phyloP scores from a whole-genome alignment of 2,888 invertebrate species.

The Eurois occulta region DNA sequence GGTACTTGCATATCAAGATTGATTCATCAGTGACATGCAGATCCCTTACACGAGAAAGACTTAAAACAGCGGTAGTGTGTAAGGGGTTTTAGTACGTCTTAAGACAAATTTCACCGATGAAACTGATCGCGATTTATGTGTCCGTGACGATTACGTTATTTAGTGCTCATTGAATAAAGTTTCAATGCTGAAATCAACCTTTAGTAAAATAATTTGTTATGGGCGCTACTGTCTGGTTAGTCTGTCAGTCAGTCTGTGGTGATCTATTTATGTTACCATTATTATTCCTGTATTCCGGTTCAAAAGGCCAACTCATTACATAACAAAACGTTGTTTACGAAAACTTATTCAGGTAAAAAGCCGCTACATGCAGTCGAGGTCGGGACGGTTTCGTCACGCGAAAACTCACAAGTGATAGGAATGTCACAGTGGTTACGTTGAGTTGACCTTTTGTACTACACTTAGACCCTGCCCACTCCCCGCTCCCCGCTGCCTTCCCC shows the following conservation, averaged over 20 bases:
- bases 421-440: conserved; percentile 2
- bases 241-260: not conserved
- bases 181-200: not conserved
- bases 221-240: not conserved
- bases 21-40: not conserved
- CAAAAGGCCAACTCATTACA: not conserved
- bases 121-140: not conserved
- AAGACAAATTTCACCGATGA: not conserved
- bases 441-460: conserved; percentile 30
- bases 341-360: no score
- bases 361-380: no score
- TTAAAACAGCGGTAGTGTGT: not conserved
- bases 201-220: not conserved
- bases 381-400: no score
- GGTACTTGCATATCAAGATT: not conserved
- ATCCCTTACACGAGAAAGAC: not conserved
- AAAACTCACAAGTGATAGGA: not conserved
- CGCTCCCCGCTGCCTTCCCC: not conserved
- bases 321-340: conserved; percentile 10
- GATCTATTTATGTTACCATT: not conserved
- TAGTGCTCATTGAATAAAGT: not conserved
- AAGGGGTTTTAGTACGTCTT: not conserved
- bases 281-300: not conserved
- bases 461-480: not conserved
- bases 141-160: not conserved